Conservation (phyloP, 2,113 vertebrate species). For the Oreochromis spilurus region DNA sequence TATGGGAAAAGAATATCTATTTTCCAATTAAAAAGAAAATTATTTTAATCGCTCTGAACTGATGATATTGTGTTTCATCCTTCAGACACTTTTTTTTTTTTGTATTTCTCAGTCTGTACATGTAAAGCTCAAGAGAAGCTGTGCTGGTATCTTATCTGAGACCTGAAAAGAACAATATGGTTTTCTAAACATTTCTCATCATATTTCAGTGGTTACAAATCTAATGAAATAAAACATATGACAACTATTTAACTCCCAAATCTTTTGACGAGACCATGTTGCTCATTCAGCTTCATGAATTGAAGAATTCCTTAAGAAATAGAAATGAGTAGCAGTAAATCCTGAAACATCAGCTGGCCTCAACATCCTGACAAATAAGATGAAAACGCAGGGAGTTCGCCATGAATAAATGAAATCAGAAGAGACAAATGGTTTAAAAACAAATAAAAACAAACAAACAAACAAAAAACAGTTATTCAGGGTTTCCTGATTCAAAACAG, state of each 20-base stretch:
- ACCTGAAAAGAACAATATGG: not conserved
- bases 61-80: not conserved
- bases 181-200: not conserved
- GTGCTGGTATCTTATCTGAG: not conserved
- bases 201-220: not conserved
- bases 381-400: fast-evolving
- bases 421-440: not conserved
- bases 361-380: not conserved
- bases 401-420: not conserved
- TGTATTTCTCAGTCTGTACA: not conserved
- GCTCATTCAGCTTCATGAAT: not conserved
- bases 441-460: not conserved
- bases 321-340: not conserved
- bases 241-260: not conserved
- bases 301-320: fast-evolving
- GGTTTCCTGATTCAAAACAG: not conserved
- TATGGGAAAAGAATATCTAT: not conserved
- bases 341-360: fast-evolving
- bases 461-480: fast-evolving
- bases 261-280: not conserved
- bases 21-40: not conserved
- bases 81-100: not conserved
- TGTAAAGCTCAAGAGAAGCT: not conserved
- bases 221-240: no score
- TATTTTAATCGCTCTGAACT: not conserved